A percentile compares a stretch with the other conserved stretches of the same genome.
These are phyloP conservation scores for Volucella inflata DNA, from an alignment of 2,888 invertebrate species.

Conservation along the genomic window DNA sequence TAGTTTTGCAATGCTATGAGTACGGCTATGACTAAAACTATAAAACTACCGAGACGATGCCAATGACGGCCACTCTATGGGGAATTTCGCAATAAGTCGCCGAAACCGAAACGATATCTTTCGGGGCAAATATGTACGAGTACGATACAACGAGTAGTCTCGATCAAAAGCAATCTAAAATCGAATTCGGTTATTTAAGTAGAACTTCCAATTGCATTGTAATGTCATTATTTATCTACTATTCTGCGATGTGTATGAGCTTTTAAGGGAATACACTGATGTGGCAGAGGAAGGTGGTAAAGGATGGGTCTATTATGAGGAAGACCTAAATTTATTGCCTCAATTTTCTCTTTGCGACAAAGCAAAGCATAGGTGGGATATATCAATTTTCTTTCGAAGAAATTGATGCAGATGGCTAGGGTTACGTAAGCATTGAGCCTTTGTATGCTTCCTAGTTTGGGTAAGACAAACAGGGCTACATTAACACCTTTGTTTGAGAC, in stretches of 20 bases:
- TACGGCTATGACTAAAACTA: constrained; percentile 2
- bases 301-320: constrained; percentile 1
- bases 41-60: constrained; percentile 11
- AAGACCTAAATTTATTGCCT: constrained; percentile 60
- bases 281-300: not conserved
- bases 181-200: constrained; percentile 51
- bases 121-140: constrained; percentile 19
- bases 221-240: constrained; percentile 23
- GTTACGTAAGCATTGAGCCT: constrained; percentile 54
- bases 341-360: constrained; percentile 32
- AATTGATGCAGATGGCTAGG: constrained; percentile 66
- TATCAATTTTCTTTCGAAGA: constrained; percentile 56
- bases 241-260: not conserved
- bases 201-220: constrained; percentile 35
- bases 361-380: constrained; percentile 22
- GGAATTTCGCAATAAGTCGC: constrained; percentile 60
- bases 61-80: constrained; percentile 40
- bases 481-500: not conserved
- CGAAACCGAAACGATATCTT: constrained; percentile 48
- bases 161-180: constrained; percentile 19
- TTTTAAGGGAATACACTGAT: constrained; percentile 30
- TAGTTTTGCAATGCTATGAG: constrained; percentile 59
- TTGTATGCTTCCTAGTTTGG: constrained; percentile 51
- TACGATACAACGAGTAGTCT: constrained; percentile 3
- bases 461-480: not conserved